Evolutionary conservation across 2,797 vertebrate genomes (phyloP).

Genomic region (Pantherophis vulpinus): DNA sequence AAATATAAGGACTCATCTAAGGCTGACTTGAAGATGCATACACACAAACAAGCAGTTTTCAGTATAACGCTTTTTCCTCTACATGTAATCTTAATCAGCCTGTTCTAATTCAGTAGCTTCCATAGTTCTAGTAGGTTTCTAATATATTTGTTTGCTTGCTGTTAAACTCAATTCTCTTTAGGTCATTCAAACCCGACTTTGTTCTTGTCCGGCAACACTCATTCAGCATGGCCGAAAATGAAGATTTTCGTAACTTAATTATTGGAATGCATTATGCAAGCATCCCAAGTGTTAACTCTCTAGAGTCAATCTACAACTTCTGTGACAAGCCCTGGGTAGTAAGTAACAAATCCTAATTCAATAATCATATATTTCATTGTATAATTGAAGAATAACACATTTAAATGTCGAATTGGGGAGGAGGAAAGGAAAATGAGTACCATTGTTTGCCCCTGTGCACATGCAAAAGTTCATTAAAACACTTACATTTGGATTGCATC

Average conservation of each 20-base stretch:
- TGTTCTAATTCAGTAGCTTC: background rate
- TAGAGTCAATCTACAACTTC: slow-evolving; percentile 96
- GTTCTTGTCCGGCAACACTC: slow-evolving; percentile 94
- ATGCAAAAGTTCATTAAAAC: slow-evolving; percentile 14
- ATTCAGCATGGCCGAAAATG: slow-evolving; percentile 95
- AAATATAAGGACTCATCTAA: background rate
- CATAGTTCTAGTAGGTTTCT: background rate
- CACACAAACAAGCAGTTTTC: background rate
- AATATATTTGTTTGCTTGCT: background rate
- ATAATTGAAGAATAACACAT: background rate
- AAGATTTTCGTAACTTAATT: slow-evolving; percentile 94
- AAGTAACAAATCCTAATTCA: slow-evolving; percentile 62
- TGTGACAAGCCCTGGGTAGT: slow-evolving; percentile 99
- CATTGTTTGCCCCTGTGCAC: background rate
- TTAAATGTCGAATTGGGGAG: background rate
- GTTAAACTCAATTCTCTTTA: slow-evolving; percentile 45
- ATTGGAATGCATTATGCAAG: slow-evolving; percentile 96
- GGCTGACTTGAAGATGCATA: background rate
- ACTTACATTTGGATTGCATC: slow-evolving; percentile 52
- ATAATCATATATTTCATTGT: background rate
- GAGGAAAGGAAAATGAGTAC: accelerated
- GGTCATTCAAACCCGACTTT: slow-evolving; percentile 94
- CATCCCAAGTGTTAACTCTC: slow-evolving; percentile 89
- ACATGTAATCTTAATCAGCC: background rate
- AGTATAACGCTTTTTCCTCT: background rate